A percentile compares a stretch with the other conserved stretches of the same genome.
Conservation (phyloP, 2,113 vertebrate species). For the Numenius arquata region DNA sequence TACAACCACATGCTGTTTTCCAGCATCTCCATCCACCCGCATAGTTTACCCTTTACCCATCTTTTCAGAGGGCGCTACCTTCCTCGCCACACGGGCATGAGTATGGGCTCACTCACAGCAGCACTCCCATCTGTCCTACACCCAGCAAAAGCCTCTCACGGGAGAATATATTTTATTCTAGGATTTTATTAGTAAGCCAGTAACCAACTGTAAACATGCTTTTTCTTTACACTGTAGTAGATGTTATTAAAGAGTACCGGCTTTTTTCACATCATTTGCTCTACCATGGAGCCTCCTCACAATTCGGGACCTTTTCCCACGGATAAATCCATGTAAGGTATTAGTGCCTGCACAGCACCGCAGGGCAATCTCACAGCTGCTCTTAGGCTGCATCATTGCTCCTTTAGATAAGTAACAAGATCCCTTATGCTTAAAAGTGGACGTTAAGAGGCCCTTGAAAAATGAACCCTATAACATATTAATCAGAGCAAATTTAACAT, state of each 20-base stretch:
- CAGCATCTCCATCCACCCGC: not conserved
- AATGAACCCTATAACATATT: not conserved
- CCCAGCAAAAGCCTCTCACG: not conserved
- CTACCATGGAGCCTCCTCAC: not conserved
- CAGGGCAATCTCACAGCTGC: not conserved
- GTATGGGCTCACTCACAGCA: not conserved
- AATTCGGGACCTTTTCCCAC: not conserved
- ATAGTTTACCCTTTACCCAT: fast-evolving
- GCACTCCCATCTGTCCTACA: not conserved
- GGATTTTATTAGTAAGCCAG: not conserved
- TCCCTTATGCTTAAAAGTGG: not conserved
- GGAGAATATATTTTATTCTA: not conserved
- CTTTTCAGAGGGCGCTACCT: not conserved
- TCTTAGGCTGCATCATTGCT: not conserved
- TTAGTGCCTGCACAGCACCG: not conserved
- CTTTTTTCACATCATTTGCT: not conserved
- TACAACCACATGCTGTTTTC: not conserved
- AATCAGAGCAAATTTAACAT: not conserved
- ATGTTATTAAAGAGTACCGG: not conserved
- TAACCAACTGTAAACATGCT: not conserved
- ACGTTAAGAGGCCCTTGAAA: not conserved
- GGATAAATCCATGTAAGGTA: not conserved
- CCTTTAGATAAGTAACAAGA: not conserved
- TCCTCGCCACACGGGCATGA: not conserved
- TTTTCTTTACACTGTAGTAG: not conserved